phyloP scores from a whole-genome alignment of 2,113 vertebrate species.

The Scartelaos histophorus region DNA sequence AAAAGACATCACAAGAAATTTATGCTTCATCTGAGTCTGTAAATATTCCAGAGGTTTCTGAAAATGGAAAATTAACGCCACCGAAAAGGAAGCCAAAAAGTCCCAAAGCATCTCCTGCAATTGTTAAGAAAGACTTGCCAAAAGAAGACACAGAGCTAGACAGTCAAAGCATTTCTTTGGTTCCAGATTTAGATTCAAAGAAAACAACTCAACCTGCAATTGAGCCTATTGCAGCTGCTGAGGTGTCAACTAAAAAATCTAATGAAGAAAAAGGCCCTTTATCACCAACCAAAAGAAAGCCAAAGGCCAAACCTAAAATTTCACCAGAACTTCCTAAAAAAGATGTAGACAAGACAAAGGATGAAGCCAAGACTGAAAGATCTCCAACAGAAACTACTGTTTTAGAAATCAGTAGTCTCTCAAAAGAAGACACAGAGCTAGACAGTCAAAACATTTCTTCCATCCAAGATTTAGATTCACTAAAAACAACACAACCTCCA shows the following conservation, averaged over 20 bases:
- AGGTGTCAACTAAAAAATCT: background rate
- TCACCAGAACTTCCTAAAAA: background rate
- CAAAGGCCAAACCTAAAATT: background rate
- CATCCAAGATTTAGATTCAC: background rate
- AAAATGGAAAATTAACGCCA: slow-evolving; percentile 13
- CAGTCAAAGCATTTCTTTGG: background rate
- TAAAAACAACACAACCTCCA: background rate
- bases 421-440: background rate
- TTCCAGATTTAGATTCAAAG: background rate
- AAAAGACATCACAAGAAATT: slow-evolving; percentile 10
- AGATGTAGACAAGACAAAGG: background rate
- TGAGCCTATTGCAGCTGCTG: background rate
- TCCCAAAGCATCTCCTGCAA: background rate
- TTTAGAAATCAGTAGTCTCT: too few relatives aligned
- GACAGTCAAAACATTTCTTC: background rate
- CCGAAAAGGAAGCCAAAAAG: slow-evolving; percentile 12
- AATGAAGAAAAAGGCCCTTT: background rate
- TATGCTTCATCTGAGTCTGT: background rate
- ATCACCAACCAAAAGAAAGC: slow-evolving; percentile 2
- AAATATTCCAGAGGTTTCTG: background rate
- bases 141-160: background rate
- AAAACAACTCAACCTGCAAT: background rate
- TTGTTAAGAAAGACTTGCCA: background rate
- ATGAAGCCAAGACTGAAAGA: background rate
- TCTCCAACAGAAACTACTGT: background rate